Evolutionary conservation across 2,113 vertebrate species (phyloP).

Genomic region (Entelurus aequoreus): DNA sequence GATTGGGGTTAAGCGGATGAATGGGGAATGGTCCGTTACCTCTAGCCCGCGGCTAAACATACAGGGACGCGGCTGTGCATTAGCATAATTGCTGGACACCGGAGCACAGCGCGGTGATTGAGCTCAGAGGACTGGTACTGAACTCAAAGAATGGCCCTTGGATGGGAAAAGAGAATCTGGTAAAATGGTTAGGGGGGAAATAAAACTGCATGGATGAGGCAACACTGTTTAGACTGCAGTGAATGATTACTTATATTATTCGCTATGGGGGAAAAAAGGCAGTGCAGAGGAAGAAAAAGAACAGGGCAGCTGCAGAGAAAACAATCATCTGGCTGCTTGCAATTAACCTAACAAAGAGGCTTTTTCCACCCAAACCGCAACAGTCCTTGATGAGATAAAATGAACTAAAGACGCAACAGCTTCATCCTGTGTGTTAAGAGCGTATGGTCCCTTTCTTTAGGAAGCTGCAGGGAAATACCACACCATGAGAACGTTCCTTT

Average conservation of each 20-base stretch:
- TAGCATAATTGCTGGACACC: constrained; percentile 69
- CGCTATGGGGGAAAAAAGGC: not conserved
- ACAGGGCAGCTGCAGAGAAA: constrained; percentile 17
- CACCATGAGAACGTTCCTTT: no score
- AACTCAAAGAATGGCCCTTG: constrained; percentile 39
- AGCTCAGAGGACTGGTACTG: constrained; percentile 47
- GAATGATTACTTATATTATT: constrained; percentile 14
- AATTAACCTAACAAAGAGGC: constrained; percentile 39
- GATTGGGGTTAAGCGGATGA: constrained; percentile 71
- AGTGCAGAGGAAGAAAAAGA: constrained; percentile 18
- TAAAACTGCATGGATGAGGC: constrained; percentile 8
- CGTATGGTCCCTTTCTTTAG: not conserved
- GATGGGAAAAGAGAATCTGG: constrained; percentile 24
- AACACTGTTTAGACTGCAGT: constrained; percentile 4
- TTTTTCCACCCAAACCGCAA: not conserved
- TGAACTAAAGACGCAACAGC: not conserved
- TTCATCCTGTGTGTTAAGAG: not conserved
- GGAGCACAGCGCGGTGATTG: constrained; percentile 47
- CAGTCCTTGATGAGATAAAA: constrained; percentile 2
- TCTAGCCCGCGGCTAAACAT: constrained; percentile 50
- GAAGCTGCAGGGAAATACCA: not conserved
- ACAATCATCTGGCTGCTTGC: constrained; percentile 16
- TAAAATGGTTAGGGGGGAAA: constrained; percentile 21
- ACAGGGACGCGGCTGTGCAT: constrained; percentile 45
- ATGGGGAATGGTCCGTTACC: constrained; percentile 59